Percentiles rank a stretch among this genome's conserved stretches.
Evolutionary conservation across 2,113 vertebrate species (phyloP).

Genomic region (Probosciger aterrimus): DNA sequence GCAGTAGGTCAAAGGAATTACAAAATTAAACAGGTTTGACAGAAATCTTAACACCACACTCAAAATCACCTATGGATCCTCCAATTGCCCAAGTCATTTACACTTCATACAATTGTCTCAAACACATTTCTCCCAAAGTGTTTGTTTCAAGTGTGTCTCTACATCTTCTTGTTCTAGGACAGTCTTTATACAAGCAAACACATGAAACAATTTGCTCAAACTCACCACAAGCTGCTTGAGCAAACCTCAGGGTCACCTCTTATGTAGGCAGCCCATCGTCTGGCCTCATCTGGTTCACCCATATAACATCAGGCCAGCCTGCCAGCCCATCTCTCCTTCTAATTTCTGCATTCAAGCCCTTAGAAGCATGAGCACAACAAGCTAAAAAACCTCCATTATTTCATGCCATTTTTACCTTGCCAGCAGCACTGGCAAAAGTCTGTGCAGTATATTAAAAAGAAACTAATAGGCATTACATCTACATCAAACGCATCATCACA

Average conservation of each 20-base stretch:
- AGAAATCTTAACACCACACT: not conserved
- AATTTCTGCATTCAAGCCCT: not conserved
- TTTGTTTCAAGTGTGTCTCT: rapidly evolving
- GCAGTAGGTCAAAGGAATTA: not conserved
- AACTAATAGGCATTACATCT: not conserved
- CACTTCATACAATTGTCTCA: not conserved
- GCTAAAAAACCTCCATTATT: not conserved
- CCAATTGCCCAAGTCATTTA: not conserved
- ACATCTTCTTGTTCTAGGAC: not conserved
- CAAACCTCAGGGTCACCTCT: not conserved
- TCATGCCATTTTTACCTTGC: not conserved
- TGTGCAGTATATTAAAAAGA: not conserved
- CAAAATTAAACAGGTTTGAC: not conserved
- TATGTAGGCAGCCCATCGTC: not conserved
- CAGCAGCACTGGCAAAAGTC: not conserved
- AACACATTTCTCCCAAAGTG: not conserved
- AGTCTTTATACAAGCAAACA: not conserved
- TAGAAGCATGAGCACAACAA: not conserved
- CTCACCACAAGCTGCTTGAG: not conserved
- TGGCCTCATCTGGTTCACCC: not conserved
- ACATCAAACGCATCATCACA: not conserved
- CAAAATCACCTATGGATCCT: not conserved
- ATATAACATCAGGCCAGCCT: not conserved
- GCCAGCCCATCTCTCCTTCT: not conserved
- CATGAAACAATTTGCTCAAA: not conserved